These are phyloP conservation scores for Sminthurides aquaticus DNA, from an alignment of 2,888 invertebrate genomes.

Conservation along the genomic window DNA sequence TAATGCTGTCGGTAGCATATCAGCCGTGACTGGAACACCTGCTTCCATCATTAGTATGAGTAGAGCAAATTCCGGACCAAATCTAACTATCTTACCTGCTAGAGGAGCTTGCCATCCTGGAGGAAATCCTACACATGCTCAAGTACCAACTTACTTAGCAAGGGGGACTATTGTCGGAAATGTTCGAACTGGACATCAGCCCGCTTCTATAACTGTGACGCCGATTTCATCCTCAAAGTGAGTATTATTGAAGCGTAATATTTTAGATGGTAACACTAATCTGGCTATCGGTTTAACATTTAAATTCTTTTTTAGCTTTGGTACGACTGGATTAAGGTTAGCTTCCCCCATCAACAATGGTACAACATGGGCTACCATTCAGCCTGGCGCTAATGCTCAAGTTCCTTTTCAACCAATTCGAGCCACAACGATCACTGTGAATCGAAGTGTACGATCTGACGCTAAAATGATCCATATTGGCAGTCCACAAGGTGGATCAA, in stretches of 20 bases:
- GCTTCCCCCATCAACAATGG: conserved; percentile 38
- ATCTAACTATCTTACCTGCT: conserved; percentile 39
- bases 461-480: conserved; percentile 41
- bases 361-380: conserved; percentile 32
- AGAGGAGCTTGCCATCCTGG: conserved; percentile 48
- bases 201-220: conserved; percentile 42
- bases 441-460: conserved; percentile 35
- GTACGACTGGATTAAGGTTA: conserved; percentile 31
- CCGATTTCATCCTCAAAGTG: conserved; percentile 40
- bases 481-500: conserved; percentile 31
- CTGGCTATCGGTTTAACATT: not conserved
- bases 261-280: not conserved
- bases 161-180: conserved; percentile 44
- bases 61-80: conserved; percentile 26
- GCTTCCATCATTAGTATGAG: conserved; percentile 38
- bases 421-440: conserved; percentile 36
- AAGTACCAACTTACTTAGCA: conserved; percentile 50
- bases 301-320: conserved; percentile 26
- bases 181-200: conserved; percentile 33
- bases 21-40: conserved; percentile 26
- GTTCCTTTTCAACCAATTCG: conserved; percentile 30
- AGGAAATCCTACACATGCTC: conserved; percentile 46
- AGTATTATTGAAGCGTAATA: conserved; percentile 15
- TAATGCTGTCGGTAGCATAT: conserved; percentile 21
- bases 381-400: conserved; percentile 26